Base-by-base conservation (phyloP, 2,113 vertebrate genomes). In the Machaerirhynchus nigripectus region DNA sequence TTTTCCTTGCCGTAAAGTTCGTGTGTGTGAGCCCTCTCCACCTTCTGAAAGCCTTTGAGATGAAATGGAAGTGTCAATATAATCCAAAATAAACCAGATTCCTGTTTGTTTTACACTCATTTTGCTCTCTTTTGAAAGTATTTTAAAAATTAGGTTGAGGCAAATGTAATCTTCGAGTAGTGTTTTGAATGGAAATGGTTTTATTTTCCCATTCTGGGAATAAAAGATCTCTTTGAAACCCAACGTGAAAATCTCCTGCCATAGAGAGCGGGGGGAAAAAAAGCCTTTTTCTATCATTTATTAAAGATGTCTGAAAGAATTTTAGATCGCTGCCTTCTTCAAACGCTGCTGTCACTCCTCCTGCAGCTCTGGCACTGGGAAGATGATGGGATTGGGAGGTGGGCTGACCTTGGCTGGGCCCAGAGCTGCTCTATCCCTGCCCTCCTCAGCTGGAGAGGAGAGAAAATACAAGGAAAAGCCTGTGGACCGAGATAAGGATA, bases 271-370 rank as follows among this genome's bases (percentile, higher is more conserved):
- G 11, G 5, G 2, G 15, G 4, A 7, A 7, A 7, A 22, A 56
- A 33, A 6, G 1, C 49, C 17, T n/a, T 60, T 91, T 91, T 52
- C 75, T 87, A 30, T 91, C 74, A 64, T 93, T 95, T 84, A 91
- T 90, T 95, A 61, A 91, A 94, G 75, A 67, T 76, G 94, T 21
- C 87, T 94, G 94, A 64, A 89, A 37, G 74, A 84, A 91, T 56
- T 87, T 83, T 35, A 76, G 75, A 60, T 69, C 10, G 0, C 61
- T 46, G 78, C 74, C 1, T 67, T 47, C 84, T 60, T 95, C 92
- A 87, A 39, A 79, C 53, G 1, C 84, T 47, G 19, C 84, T 87
- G 74, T 60, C 82, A 15, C 57, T 78, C 59, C 81, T 84, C 78
- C 92, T 71, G 74, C 90, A 64, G 73, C 73, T 69, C 73, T 65